These are phyloP conservation scores for Crotalus helleri DNA, from an alignment of 2,113 vertebrate species.

Conservation along the genomic window DNA sequence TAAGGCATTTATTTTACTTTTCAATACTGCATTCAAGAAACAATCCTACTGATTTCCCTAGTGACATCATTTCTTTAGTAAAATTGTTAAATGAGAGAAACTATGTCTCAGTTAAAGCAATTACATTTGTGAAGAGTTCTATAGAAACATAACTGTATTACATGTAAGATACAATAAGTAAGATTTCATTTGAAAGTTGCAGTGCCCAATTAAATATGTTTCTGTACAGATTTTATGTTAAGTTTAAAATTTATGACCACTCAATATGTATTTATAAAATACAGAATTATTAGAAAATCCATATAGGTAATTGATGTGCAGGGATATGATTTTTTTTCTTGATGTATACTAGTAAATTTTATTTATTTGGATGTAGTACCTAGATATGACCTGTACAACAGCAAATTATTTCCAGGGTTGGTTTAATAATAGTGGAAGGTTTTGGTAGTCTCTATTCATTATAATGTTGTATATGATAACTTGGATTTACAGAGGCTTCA, in stretches of 20 bases:
- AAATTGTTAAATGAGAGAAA: background rate
- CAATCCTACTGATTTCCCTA: background rate
- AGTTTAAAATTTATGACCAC: background rate
- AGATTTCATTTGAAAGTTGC: background rate
- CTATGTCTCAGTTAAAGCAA: background rate
- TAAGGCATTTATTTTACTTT: background rate
- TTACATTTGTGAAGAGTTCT: background rate
- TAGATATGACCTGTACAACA: background rate
- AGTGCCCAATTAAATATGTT: background rate
- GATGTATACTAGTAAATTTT: background rate
- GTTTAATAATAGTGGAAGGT: background rate
- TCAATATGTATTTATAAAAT: background rate
- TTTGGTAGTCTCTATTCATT: background rate
- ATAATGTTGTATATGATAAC: background rate
- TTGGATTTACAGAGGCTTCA: background rate
- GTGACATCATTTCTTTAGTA: background rate
- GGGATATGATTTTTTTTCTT: background rate
- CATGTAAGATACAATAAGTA: fast-evolving
- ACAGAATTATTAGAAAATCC: background rate
- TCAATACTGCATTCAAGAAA: background rate
- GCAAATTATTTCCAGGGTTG: background rate
- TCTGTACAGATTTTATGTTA: background rate
- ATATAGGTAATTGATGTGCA: background rate
- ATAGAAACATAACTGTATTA: background rate
- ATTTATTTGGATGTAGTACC: background rate